Conservation (phyloP, 2,888 invertebrate species). For the Luperina nickerlii region DNA sequence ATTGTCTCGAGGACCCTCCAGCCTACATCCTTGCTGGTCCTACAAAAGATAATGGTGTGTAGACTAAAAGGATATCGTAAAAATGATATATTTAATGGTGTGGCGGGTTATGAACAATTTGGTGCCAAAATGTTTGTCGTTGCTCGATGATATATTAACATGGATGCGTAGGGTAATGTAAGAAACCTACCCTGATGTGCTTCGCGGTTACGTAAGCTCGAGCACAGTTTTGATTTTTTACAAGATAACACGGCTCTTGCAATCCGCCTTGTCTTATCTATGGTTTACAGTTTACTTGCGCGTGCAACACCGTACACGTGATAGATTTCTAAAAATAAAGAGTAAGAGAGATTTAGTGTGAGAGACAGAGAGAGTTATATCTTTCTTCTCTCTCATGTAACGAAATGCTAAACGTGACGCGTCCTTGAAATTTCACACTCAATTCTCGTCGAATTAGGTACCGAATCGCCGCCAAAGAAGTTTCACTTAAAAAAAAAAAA, state of each 20-base stretch:
- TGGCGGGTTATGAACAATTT: slow-evolving; percentile 13
- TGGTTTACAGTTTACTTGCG: not conserved
- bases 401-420: too few species aligned
- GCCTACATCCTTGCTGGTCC: slow-evolving; percentile 32
- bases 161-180: not conserved
- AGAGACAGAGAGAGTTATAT: too few species aligned
- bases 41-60: slow-evolving; percentile 20
- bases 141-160: slow-evolving; percentile 4
- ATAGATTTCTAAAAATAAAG: too few species aligned
- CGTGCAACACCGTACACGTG: too few species aligned
- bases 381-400: too few species aligned
- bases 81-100: slow-evolving; percentile 28
- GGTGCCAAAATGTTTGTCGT: slow-evolving; percentile 16
- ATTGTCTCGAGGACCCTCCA: slow-evolving; percentile 50
- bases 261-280: not conserved
- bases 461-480: too few species aligned
- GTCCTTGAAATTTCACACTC: too few species aligned
- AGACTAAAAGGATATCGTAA: slow-evolving; percentile 37
- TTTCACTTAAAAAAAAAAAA: too few species aligned
- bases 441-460: too few species aligned
- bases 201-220: not conserved
- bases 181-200: too few species aligned
- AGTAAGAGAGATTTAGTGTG: too few species aligned
- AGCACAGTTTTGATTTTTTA: not conserved
- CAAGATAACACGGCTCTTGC: not conserved